phyloP scores from a whole-genome alignment of 2,113 vertebrate genomes.

The Mus spicilegus region DNA sequence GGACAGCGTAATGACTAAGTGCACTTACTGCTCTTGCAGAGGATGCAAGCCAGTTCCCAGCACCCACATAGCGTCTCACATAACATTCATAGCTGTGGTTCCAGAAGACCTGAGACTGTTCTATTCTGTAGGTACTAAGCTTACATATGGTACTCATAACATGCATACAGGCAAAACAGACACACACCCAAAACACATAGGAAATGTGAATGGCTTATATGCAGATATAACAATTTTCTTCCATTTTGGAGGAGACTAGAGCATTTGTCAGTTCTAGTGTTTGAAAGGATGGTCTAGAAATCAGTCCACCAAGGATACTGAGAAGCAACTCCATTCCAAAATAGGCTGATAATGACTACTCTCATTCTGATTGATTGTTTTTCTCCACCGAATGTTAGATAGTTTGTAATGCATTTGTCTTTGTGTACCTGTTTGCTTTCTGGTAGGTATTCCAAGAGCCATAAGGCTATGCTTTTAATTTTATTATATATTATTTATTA shows the following conservation, averaged over 20 bases:
- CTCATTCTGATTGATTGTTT: not conserved
- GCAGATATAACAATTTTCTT: not conserved
- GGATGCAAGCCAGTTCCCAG: not conserved
- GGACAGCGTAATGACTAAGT: not conserved
- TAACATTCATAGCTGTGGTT: not conserved
- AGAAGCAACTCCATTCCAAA: not conserved
- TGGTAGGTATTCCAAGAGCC: not conserved
- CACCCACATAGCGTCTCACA: not conserved
- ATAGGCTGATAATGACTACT: not conserved
- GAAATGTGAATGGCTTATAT: not conserved
- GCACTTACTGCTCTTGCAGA: not conserved
- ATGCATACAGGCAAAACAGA: not conserved
- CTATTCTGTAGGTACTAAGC: not conserved
- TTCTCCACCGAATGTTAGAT: not conserved
- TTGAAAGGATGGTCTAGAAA: not conserved
- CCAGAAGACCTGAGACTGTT: not conserved
- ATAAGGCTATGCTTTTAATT: conserved; percentile 8
- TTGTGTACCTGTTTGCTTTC: not conserved
- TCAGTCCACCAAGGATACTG: too few species aligned
- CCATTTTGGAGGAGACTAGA: not conserved
- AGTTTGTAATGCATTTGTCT: not conserved
- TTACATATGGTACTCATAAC: not conserved
- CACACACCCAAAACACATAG: not conserved
- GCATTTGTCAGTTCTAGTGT: not conserved
- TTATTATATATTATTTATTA: not conserved